These are phyloP conservation scores for Hydropotes inermis DNA, from an alignment of 2,113 vertebrate species.

Conservation along the genomic window DNA sequence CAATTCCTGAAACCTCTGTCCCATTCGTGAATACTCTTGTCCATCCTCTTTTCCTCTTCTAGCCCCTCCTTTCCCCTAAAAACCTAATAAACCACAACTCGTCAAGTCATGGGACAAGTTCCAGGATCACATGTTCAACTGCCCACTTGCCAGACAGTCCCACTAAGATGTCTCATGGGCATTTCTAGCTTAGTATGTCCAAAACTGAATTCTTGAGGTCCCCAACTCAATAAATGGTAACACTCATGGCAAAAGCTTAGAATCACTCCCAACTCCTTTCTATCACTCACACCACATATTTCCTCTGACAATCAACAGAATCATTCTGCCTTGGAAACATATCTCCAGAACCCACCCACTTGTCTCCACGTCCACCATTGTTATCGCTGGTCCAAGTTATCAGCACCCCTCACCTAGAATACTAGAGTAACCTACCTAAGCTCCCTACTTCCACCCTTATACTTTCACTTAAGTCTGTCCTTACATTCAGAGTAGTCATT, in stretches of 20 bases:
- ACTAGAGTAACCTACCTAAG: background rate
- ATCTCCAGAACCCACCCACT: background rate
- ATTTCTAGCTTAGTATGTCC: background rate
- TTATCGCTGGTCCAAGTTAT: background rate
- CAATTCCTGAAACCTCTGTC: background rate
- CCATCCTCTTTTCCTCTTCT: conserved; percentile 1
- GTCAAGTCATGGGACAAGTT: background rate
- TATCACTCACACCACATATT: background rate
- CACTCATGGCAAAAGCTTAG: background rate
- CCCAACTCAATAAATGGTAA: background rate
- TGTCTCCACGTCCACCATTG: background rate
- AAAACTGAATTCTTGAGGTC: background rate
- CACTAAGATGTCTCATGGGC: background rate
- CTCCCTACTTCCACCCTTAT: background rate
- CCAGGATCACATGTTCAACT: background rate
- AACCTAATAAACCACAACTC: background rate
- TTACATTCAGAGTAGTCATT: background rate
- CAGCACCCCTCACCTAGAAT: background rate
- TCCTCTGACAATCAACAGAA: background rate
- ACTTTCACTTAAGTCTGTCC: background rate
- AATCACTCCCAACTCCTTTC: background rate
- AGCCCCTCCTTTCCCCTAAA: background rate
- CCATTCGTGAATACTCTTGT: background rate
- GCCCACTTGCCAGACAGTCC: background rate
- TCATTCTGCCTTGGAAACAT: background rate